A percentile compares a stretch with the other conserved stretches of the same genome.
These are phyloP conservation scores for Leptinotarsa rubiginosa DNA, from an alignment of 2,888 invertebrate species.

Conservation along the genomic window DNA sequence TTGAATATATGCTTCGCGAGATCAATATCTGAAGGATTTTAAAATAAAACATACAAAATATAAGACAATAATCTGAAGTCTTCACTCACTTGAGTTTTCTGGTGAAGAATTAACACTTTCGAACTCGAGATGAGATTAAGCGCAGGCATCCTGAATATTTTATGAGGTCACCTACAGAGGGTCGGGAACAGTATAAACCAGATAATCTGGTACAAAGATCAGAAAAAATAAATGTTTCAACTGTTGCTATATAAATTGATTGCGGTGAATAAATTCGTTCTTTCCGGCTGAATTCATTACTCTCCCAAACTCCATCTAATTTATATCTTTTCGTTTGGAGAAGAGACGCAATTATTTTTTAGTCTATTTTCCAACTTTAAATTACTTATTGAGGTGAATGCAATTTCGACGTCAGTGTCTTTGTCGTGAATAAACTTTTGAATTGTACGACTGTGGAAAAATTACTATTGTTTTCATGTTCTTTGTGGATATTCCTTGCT, in stretches of 20 bases:
- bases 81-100: not conserved
- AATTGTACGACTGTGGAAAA: not conserved
- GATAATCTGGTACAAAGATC: constrained; percentile 13
- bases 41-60: not conserved
- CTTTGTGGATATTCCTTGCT: not conserved
- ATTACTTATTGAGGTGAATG: constrained; percentile 11
- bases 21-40: too few species aligned
- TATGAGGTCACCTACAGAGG: constrained; percentile 1
- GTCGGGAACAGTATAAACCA: not conserved
- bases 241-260: constrained; percentile 11
- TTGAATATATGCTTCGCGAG: not conserved
- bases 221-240: constrained; percentile 12
- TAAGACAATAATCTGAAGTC: not conserved
- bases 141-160: not conserved
- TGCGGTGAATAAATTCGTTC: constrained; percentile 14
- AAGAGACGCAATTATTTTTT: not conserved
- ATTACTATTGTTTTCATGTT: constrained; percentile 8
- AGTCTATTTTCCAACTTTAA: not conserved
- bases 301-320: constrained; percentile 1
- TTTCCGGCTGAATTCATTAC: constrained; percentile 4
- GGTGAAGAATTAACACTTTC: constrained; percentile 6
- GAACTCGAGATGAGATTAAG: constrained; percentile 8
- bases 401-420: not conserved
- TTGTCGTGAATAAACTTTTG: constrained; percentile 3
- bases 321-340: constrained; percentile 2